Evolutionary conservation across 2,888 invertebrate species (phyloP).

Genomic region (Alloplasta piceator): DNA sequence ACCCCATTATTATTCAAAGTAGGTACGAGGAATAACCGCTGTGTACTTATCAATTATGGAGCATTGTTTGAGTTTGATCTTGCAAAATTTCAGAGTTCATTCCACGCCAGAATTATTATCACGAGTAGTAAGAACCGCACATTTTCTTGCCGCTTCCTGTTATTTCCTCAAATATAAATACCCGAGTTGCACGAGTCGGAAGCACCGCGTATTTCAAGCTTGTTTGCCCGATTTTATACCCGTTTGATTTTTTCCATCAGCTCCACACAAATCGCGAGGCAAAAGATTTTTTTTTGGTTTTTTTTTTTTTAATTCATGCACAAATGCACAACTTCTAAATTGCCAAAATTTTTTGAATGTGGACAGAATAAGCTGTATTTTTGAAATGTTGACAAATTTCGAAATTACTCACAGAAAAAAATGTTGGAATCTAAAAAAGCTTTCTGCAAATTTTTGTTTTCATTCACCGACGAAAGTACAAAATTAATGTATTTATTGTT

Average conservation of each 20-base stretch:
- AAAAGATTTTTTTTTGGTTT: not conserved
- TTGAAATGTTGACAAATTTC: no score
- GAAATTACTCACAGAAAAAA: no score
- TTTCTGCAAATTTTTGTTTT: no score
- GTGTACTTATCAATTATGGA: not conserved
- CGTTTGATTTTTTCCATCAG: constrained; percentile 25
- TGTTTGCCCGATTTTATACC: constrained; percentile 38
- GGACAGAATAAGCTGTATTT: no score
- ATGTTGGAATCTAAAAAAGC: no score
- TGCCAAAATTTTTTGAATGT: no score
- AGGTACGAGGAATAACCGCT: no score
- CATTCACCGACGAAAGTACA: no score
- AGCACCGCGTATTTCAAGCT: constrained; percentile 38
- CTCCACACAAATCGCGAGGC: constrained; percentile 8
- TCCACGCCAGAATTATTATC: constrained; percentile 23
- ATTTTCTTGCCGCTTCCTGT: constrained; percentile 25
- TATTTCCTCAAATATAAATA: constrained; percentile 50
- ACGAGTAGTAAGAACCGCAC: not conserved
- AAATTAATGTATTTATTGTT: no score
- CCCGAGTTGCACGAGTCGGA: constrained; percentile 38
- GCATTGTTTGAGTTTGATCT: constrained; percentile 28
- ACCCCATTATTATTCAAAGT: constrained; percentile 36
- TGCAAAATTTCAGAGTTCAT: constrained; percentile 26
- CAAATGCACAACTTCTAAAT: no score
- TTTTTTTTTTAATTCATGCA: not conserved